These are phyloP conservation scores for Drosophila sucinea DNA, from an alignment of 1,140 invertebrate species.

Conservation along the genomic window DNA sequence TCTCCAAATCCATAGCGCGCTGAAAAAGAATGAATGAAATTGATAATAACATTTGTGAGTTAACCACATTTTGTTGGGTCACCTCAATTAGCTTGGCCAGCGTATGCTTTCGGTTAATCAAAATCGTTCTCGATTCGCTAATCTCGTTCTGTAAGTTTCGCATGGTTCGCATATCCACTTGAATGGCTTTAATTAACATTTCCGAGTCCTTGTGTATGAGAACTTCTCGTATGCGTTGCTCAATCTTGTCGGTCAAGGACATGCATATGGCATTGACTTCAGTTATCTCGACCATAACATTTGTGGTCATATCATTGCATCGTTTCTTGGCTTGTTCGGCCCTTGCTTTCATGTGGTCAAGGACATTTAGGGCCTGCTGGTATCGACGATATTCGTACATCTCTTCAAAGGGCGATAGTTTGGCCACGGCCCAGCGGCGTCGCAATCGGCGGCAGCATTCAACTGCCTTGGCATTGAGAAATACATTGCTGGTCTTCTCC, in stretches of 20 bases:
- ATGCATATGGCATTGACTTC: background rate
- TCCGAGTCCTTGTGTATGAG: constrained; percentile 27
- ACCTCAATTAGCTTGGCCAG: constrained; percentile 42
- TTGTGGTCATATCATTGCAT: background rate
- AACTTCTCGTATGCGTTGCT: background rate
- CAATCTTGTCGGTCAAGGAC: background rate
- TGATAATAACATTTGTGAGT: background rate
- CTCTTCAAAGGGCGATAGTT: background rate
- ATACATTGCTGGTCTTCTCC: constrained; percentile 3
- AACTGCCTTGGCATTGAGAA: constrained; percentile 16
- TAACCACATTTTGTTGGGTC: background rate
- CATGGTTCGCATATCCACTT: constrained; percentile 31
- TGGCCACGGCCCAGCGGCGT: constrained; percentile 1
- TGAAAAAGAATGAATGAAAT: constrained; percentile 2
- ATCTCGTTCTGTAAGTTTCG: constrained; percentile 31
- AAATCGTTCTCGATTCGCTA: constrained; percentile 29
- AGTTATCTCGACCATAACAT: constrained; percentile 19
- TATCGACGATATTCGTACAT: background rate
- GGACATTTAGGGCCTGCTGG: background rate
- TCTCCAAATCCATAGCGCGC: constrained; percentile 35
- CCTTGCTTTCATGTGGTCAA: constrained; percentile 23
- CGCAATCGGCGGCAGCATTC: constrained; percentile 36
- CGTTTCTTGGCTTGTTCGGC: constrained; percentile 4
- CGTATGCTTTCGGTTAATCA: constrained; percentile 35
- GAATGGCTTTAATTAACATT: constrained; percentile 19